Conservation (phyloP, 2,888 invertebrate species). For the Tetranychus piercei region DNA sequence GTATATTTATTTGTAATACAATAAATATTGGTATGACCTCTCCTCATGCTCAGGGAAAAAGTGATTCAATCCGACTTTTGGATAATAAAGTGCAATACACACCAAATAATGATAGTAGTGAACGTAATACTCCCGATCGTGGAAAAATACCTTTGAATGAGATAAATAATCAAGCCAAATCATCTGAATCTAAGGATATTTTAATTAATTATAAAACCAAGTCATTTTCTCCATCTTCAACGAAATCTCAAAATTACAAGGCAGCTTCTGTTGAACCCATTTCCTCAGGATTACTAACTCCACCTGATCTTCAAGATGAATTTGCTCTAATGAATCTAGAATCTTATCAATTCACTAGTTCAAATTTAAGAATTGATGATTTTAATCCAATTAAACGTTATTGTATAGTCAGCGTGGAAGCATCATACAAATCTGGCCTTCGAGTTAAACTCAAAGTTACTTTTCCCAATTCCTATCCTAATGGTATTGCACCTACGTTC, state of each 20-base stretch:
- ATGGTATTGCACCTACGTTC: constrained; percentile 45
- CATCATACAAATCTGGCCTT: constrained; percentile 13
- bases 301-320: constrained; percentile 39
- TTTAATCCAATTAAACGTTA: constrained; percentile 34
- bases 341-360: constrained; percentile 35
- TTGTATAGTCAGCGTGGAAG: constrained; percentile 18
- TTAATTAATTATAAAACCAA: neutral
- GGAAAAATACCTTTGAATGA: neutral
- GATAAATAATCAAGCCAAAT: neutral
- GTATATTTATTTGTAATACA: constrained; percentile 9
- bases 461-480: constrained; percentile 56
- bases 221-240: constrained; percentile 22
- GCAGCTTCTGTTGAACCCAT: neutral
- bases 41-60: neutral
- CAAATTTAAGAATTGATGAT: constrained; percentile 44
- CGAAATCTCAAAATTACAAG: constrained; percentile 37
- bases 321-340: constrained; percentile 55
- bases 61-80: neutral
- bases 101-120: neutral
- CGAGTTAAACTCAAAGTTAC: constrained; percentile 36
- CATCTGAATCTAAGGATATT: neutral
- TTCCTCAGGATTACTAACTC: constrained; percentile 4
- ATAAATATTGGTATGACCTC: neutral
- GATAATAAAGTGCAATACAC: neutral
- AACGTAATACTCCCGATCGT: constrained; percentile 1